Evolutionary conservation across 2,113 vertebrate genomes (phyloP), one percentile per base, ranked within the genome.

Genomic region (Ptychochromis oligacanthus): DNA sequence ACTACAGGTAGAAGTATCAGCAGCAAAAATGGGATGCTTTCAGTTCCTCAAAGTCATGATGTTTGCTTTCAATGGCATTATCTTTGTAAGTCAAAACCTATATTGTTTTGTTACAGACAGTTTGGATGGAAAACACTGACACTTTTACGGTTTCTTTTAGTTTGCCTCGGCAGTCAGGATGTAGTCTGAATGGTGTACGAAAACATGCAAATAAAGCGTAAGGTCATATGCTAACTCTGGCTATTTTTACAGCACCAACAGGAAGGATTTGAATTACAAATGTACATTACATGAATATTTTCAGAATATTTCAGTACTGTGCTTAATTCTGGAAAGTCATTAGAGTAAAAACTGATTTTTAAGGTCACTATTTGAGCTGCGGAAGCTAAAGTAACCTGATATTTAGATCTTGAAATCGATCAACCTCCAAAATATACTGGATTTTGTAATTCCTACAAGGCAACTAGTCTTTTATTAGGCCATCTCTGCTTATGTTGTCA

Each of bases 31-130:
- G 96, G 92, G 94, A 8, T 97, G 95, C 86, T 96, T 95, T 80
- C 89, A 91, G 40, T 95, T 96, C 89, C 94, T 97, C 83, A 97
- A 96, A 92, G 52, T 26, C 12, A 93, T 95, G 91, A 96, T 97
- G 96, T 94, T 97, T 75, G 2, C 89, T 20, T 96, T 97, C 85
- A 97, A 97, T 8, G 95, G 94, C 60, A 93, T 96, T 40, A 96
- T 96, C 77, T 96, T 96, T 87, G 97, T 97, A 94, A 96, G 96
- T 96, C 43, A 52, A 14, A 7, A 22, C 24, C 65, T 67, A 52
- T 20, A 1, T 17, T 26, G 3, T 8, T 52, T 72, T 1, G 10
- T 65, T 7, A n/a, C 1, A 49, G 18, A 59, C 9, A 38, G 15
- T 49, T 75, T 7, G 28, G 59, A 58, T n/a, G 17, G 38, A 24